Percentiles rank a stretch among this genome's conserved stretches.
These are phyloP conservation scores for Clupea harengus DNA, from an alignment of 2,113 vertebrate species.

Conservation along the genomic window DNA sequence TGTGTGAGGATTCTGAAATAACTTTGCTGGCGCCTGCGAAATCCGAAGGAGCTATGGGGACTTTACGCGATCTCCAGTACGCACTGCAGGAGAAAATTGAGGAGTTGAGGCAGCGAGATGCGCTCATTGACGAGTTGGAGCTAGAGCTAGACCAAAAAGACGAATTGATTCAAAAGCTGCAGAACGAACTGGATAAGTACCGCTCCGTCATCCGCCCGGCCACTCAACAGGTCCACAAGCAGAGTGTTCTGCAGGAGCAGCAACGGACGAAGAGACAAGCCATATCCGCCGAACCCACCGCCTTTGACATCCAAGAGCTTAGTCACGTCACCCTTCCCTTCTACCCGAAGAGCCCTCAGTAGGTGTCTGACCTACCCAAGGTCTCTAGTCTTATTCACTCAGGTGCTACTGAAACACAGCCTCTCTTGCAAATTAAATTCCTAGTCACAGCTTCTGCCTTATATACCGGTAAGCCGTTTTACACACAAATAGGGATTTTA, in stretches of 20 bases:
- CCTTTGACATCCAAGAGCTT: slow-evolving; percentile 89
- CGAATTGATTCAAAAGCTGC: slow-evolving; percentile 94
- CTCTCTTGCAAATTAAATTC: background rate
- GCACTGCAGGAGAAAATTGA: slow-evolving; percentile 97
- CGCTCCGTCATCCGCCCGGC: slow-evolving; percentile 91
- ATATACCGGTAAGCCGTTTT: background rate
- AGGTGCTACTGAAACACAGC: background rate
- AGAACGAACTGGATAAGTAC: slow-evolving; percentile 97
- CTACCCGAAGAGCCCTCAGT: slow-evolving; percentile 95
- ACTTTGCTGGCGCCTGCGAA: slow-evolving; percentile 60
- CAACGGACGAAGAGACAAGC: slow-evolving; percentile 94
- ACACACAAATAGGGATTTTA: background rate
- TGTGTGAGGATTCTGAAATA: slow-evolving; percentile 48
- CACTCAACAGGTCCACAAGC: slow-evolving; percentile 84
- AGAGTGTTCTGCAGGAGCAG: slow-evolving; percentile 82
- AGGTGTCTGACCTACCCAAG: slow-evolving; percentile 63
- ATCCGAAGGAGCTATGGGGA: slow-evolving; percentile 80
- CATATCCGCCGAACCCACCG: slow-evolving; percentile 92
- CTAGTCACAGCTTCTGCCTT: background rate
- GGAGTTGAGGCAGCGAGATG: slow-evolving; percentile 93
- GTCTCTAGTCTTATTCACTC: background rate
- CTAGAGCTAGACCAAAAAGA: slow-evolving; percentile 97
- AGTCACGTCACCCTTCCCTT: slow-evolving; percentile 92
- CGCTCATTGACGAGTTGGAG: slow-evolving; percentile 96
- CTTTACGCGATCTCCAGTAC: slow-evolving; percentile 93